Base-by-base conservation (phyloP, 92 coral and sea anemone species). In the Pocillopora meandrina region DNA sequence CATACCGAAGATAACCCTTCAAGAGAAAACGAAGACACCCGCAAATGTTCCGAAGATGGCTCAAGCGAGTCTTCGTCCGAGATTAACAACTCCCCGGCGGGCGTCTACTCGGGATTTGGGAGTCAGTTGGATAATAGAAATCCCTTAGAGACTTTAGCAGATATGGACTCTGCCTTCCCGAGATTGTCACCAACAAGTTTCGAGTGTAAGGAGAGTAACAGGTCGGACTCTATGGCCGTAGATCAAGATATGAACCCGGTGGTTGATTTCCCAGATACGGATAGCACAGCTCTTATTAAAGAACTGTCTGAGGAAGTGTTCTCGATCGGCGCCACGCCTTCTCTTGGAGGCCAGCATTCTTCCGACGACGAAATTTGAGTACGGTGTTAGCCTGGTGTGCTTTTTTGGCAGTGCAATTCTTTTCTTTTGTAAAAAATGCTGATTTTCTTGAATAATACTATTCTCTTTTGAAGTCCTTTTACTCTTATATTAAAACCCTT, bases 221-320 rank as follows among this genome's bases (percentile, higher is more conserved):
- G 78, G 19, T 84, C 94, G 9, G 86, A 89, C 62, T 87, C 87
- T 85, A 77, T 92, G 36, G 83, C 79, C 5, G 93, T 76, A 12
- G 95, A 90, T 58, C 89, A 90, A 15, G 95, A 92, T 75, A 77
- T 94, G 79, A 92, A 92, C 77, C 85, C 97, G 23, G 92, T 85
- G 10, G 88, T 87, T 80, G 98, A 90, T 60, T 94, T 94, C 63
- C 92, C 98, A 23, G 98, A 94, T 65, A 94, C 98, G 35, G 98
- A 94, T 64, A 94, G 98, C 86, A 89, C 91, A 26, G 95, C 98
- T 3, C 92, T 94, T 35, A 94, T 94, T 66, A 92, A 94, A 69
- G 95, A 94, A 88, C 90, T 94, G 52, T 94, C 98, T 12, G 93
- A 91, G 49, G 98, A 94, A 74, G 98, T 94, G 19, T 94, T 94